Percentiles rank a stretch among this genome's conserved stretches.
Evolutionary conservation across 2,113 vertebrate genomes (phyloP).

Genomic region (Felis chaus): DNA sequence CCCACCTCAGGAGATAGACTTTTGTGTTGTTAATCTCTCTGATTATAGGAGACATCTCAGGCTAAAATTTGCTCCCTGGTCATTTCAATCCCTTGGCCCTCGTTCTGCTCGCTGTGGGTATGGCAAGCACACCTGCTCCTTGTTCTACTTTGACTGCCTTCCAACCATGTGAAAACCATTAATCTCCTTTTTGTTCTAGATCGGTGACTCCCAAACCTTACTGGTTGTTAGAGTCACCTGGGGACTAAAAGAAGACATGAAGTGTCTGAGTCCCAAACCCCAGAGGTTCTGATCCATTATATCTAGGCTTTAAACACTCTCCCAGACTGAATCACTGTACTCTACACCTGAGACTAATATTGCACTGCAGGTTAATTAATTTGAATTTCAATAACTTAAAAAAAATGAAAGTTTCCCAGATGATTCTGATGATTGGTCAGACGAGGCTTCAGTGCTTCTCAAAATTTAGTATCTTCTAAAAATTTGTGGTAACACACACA

Average conservation of each 20-base stretch:
- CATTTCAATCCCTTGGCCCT: not conserved
- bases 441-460: not conserved
- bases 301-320: not conserved
- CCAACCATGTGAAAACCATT: not conserved
- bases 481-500: not conserved
- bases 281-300: not conserved
- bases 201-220: not conserved
- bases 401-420: not conserved
- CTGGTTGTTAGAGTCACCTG: not conserved
- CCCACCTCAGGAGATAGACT: not conserved
- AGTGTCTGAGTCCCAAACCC: not conserved
- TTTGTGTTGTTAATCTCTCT: not conserved
- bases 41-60: not conserved
- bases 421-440: not conserved
- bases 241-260: not conserved
- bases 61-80: not conserved
- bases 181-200: not conserved
- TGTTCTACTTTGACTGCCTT: not conserved
- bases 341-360: not conserved
- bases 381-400: not conserved
- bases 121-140: not conserved
- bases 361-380: not conserved
- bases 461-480: not conserved
- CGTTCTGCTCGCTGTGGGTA: not conserved
- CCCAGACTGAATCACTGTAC: not conserved